A percentile compares a stretch with the other conserved stretches of the same genome.
phyloP scores from a whole-genome alignment of 2,797 vertebrate species.

The Chelon auratus region DNA sequence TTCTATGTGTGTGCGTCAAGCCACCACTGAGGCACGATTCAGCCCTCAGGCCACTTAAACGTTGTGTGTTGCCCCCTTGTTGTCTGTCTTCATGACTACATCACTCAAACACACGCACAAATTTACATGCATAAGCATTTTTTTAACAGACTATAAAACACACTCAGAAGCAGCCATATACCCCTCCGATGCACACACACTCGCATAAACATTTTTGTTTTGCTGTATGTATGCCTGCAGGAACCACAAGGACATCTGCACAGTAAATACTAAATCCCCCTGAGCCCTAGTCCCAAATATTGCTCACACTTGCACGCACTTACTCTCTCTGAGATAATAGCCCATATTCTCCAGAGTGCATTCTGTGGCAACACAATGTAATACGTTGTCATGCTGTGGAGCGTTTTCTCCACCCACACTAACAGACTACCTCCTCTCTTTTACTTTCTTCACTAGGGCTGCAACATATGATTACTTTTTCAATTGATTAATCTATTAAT shows the following conservation, averaged over 20 bases:
- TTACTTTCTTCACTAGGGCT: slow-evolving; percentile 10
- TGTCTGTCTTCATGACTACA: slow-evolving; percentile 59
- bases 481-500: too few relatives aligned
- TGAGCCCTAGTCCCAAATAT: slow-evolving; percentile 59
- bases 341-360: slow-evolving; percentile 53
- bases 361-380: slow-evolving; percentile 53
- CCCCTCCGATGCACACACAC: slow-evolving; percentile 14
- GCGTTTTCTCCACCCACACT: slow-evolving; percentile 29
- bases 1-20: slow-evolving; percentile 6
- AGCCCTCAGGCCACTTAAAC: slow-evolving; percentile 55
- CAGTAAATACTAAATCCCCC: slow-evolving; percentile 70
- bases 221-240: slow-evolving; percentile 60
- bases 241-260: slow-evolving; percentile 69
- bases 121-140: slow-evolving; percentile 54
- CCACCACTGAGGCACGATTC: slow-evolving; percentile 31
- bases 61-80: slow-evolving; percentile 43
- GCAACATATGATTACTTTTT: too few relatives aligned
- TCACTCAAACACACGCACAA: slow-evolving; percentile 28
- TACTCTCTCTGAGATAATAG: slow-evolving; percentile 45
- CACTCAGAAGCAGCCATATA: neutral
- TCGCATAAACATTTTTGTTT: slow-evolving; percentile 24
- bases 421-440: slow-evolving; percentile 7
- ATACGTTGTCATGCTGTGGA: slow-evolving; percentile 46
- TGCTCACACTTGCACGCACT: slow-evolving; percentile 64
- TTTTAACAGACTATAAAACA: slow-evolving; percentile 27